Evolutionary conservation across 53 echinoderm and acorn worm species (phyloP).

Genomic region (Holothuria scabra): DNA sequence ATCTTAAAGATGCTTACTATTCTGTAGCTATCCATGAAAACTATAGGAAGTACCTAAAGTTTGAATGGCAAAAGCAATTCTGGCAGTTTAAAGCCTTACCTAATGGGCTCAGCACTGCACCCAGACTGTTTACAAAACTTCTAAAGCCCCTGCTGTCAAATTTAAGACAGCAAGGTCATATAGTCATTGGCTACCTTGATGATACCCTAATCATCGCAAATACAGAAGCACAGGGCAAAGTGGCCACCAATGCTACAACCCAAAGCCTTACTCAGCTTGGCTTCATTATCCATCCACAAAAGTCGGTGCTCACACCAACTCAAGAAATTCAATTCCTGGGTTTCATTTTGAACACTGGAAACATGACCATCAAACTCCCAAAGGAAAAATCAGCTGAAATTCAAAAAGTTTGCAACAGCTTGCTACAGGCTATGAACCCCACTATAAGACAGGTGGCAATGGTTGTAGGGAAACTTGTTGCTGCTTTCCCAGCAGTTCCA

Average conservation of each 20-base stretch:
- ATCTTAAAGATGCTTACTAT: too few relatives aligned
- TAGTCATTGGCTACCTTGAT: background rate
- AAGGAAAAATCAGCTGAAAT: background rate
- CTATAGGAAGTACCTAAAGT: too few relatives aligned
- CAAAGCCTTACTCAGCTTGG: constrained; percentile 18
- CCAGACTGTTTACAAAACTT: too few relatives aligned
- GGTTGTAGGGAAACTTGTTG: constrained; percentile 10
- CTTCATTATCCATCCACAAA: constrained; percentile 36
- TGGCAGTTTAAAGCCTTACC: too few relatives aligned
- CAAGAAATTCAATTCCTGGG: constrained; percentile 27
- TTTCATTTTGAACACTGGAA: constrained; percentile 2
- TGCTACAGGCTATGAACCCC: background rate
- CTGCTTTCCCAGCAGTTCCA: constrained; percentile 10
- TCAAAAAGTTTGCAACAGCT: background rate
- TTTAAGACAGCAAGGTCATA: too few relatives aligned
- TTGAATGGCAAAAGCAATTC: too few relatives aligned
- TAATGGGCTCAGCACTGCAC: too few relatives aligned
- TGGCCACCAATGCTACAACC: too few relatives aligned
- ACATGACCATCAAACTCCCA: constrained; percentile 22
- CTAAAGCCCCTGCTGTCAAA: too few relatives aligned
- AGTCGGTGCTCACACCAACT: constrained; percentile 7
- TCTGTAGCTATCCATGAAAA: too few relatives aligned
- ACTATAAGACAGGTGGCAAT: constrained; percentile 25
- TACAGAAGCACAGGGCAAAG: too few relatives aligned
- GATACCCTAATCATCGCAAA: constrained; percentile 21